Percentiles rank a stretch among this genome's conserved stretches.
phyloP scores from a whole-genome alignment of 2,888 invertebrate species.

The Lutraria lutraria region DNA sequence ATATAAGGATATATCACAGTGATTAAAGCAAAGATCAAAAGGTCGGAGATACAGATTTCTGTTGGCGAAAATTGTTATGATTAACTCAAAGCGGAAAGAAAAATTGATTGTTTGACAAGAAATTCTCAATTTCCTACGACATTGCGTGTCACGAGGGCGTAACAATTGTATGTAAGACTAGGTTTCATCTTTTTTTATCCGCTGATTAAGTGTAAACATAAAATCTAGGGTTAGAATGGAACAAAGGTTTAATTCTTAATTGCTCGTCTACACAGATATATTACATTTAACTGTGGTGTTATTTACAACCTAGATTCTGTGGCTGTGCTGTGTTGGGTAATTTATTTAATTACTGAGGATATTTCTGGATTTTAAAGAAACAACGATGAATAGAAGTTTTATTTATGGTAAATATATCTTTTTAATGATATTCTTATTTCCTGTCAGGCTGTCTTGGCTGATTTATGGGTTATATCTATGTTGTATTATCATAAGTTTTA shows the following conservation, averaged over 20 bases:
- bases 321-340: background rate
- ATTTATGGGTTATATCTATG: background rate
- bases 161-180: background rate
- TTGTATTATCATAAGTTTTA: background rate
- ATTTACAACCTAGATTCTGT: background rate
- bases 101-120: slow-evolving; percentile 25
- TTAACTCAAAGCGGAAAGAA: background rate
- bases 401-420: background rate
- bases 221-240: background rate
- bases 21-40: slow-evolving; percentile 27
- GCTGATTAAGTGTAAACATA: slow-evolving; percentile 37
- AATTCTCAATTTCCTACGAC: slow-evolving; percentile 4
- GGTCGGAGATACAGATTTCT: slow-evolving; percentile 27
- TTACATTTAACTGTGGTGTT: background rate
- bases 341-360: background rate
- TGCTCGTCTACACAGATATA: background rate
- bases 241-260: background rate
- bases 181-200: slow-evolving; percentile 21
- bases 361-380: background rate
- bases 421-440: background rate
- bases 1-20: background rate
- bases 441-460: background rate
- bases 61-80: slow-evolving; percentile 27
- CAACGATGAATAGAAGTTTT: background rate
- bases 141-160: slow-evolving; percentile 39